These are phyloP conservation scores for Hypomecis punctinalis DNA, from an alignment of 2,888 invertebrate species.

Conservation along the genomic window DNA sequence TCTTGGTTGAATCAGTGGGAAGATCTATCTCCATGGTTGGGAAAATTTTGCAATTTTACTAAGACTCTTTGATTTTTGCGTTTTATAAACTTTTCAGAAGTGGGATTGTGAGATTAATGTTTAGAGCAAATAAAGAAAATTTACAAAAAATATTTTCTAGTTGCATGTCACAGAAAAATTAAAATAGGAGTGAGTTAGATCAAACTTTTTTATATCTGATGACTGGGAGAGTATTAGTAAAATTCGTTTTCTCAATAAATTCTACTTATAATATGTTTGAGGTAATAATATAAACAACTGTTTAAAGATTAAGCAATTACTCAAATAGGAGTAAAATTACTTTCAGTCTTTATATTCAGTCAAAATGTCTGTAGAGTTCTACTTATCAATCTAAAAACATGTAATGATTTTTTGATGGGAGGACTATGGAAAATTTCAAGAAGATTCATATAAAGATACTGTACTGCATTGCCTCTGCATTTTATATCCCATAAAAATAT, in stretches of 20 bases:
- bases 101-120: background rate
- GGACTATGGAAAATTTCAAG: too few species aligned
- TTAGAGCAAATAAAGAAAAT: background rate
- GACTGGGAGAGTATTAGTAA: constrained; percentile 3
- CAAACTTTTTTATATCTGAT: background rate
- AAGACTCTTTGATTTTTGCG: background rate
- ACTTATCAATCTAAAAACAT: too few species aligned
- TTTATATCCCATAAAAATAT: too few species aligned
- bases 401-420: too few species aligned
- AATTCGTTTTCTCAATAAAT: background rate
- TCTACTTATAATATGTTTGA: too few species aligned
- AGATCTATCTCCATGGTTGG: constrained; percentile 3
- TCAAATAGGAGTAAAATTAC: too few species aligned
- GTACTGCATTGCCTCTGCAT: too few species aligned
- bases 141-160: background rate
- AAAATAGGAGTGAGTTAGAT: background rate
- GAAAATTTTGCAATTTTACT: constrained; percentile 6
- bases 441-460: too few species aligned
- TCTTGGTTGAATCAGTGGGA: constrained; percentile 16
- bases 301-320: too few species aligned
- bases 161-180: background rate
- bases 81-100: background rate
- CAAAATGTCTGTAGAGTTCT: too few species aligned
- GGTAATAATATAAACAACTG: too few species aligned
- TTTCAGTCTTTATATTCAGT: too few species aligned